Percentiles rank a stretch among this genome's conserved stretches.
These are phyloP conservation scores for Danio jaintianensis DNA, from an alignment of 2,797 vertebrate species.

Conservation along the genomic window DNA sequence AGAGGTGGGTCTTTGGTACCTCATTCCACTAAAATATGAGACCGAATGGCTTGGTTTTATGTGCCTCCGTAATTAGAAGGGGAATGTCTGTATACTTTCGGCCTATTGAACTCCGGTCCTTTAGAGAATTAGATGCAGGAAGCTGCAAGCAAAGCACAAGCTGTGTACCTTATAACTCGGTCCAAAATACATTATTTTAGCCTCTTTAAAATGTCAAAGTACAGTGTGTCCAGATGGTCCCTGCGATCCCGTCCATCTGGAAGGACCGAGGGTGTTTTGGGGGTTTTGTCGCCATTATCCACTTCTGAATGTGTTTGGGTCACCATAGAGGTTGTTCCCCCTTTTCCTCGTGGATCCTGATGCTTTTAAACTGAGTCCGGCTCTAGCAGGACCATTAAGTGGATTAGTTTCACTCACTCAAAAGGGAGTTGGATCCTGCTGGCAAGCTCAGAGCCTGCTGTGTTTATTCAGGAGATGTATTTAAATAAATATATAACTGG, in stretches of 20 bases:
- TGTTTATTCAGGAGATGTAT: conserved; percentile 53
- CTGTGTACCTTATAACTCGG: conserved; percentile 6
- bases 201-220: conserved; percentile 41
- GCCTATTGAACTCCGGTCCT: background rate
- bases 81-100: background rate
- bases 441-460: conserved; percentile 44
- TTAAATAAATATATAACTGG: conserved; percentile 64
- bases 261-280: conserved; percentile 11
- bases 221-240: conserved; percentile 42
- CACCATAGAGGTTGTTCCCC: conserved; percentile 38
- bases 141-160: background rate
- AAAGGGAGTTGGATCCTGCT: conserved; percentile 51
- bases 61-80: background rate
- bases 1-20: background rate
- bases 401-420: conserved; percentile 60
- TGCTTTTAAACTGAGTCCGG: conserved; percentile 27
- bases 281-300: conserved; percentile 4
- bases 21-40: background rate
- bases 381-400: conserved; percentile 49
- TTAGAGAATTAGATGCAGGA: conserved; percentile 1
- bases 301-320: background rate
- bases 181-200: conserved; percentile 36
- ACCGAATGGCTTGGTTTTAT: background rate
- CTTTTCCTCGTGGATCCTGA: conserved; percentile 35
- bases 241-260: conserved; percentile 23